Base-by-base conservation (phyloP, 2,113 vertebrate genomes). In the Castor canadensis region DNA sequence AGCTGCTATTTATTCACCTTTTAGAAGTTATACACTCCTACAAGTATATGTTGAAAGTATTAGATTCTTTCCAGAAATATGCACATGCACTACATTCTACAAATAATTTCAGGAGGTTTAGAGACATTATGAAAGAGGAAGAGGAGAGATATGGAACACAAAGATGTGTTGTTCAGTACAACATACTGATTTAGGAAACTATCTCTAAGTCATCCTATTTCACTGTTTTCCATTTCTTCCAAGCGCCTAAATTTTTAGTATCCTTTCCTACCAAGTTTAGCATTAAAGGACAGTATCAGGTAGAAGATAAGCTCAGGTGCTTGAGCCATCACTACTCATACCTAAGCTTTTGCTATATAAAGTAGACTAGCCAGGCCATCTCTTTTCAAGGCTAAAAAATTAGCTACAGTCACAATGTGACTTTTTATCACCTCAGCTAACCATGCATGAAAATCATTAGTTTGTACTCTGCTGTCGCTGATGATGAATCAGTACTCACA, bases 331-430 rank as follows among this genome's bases (percentile, higher is more conserved):
- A 54, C 30, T 43, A 91, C 66, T 69, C 9, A 91, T 24, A 32
- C 20, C 71, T 88, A 35, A 82, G 54, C 7, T 76, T 91, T 64
- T 52, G 4, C 43, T 93, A 4, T 87, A 38, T n/a, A 89, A 17
- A 67, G 54, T 86, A 81, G 26, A 0, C 66, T 22, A 60, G 60
- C 28, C 6, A 80, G 16, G 71, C 10, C 15, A 93, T 40, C 12
- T 15, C 66, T 67, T 72, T 49, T 69, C 43, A 94, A 60, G 49
- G 40, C n/a, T 79, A 88, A 90, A n/a, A 94, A 90, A 84, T 72
- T 90, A 93, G 56, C 9, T 47, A 71, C 30, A n/a, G 52, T 30
- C 40, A 92, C 60, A 85, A 49, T 69, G 20, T 77, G 26, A 35
- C 10, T 62, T 88, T 77, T 80, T 75, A 82, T 87, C 11, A 89